These are phyloP conservation scores for Micromussa lordhowensis DNA, from an alignment of 92 coral and sea anemone species.

Conservation along the genomic window DNA sequence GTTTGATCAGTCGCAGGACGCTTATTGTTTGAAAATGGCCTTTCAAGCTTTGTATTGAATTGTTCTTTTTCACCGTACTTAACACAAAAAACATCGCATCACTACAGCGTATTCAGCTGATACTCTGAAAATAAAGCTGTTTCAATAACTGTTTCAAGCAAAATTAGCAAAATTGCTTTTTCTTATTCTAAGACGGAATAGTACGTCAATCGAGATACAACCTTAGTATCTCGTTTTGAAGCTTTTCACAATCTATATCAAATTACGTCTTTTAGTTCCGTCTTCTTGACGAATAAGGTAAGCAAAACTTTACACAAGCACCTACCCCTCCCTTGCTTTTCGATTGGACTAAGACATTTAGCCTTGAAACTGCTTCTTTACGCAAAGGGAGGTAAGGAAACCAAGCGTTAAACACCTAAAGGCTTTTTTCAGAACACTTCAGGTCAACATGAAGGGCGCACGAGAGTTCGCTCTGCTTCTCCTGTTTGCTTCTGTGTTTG, in stretches of 20 bases:
- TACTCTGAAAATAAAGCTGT: slow-evolving; percentile 15
- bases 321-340: not conserved
- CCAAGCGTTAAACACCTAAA: not conserved
- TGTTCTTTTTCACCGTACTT: not conserved
- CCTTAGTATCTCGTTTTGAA: not conserved
- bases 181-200: not conserved
- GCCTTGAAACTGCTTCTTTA: slow-evolving; percentile 3
- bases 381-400: not conserved
- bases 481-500: slow-evolving; percentile 13
- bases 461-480: slow-evolving; percentile 8
- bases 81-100: not conserved
- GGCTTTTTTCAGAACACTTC: not conserved
- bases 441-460: slow-evolving; percentile 4
- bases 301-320: not conserved
- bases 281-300: not conserved
- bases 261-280: not conserved
- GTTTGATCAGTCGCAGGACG: not conserved
- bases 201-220: not conserved
- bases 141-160: not conserved
- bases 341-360: not conserved
- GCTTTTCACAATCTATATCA: not conserved
- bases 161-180: not conserved
- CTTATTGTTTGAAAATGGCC: not conserved
- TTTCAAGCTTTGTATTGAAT: slow-evolving; percentile 4
- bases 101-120: slow-evolving; percentile 11